Evolutionary conservation across 1,140 invertebrate species (phyloP).

Genomic region (Drosophila malerkotliana): DNA sequence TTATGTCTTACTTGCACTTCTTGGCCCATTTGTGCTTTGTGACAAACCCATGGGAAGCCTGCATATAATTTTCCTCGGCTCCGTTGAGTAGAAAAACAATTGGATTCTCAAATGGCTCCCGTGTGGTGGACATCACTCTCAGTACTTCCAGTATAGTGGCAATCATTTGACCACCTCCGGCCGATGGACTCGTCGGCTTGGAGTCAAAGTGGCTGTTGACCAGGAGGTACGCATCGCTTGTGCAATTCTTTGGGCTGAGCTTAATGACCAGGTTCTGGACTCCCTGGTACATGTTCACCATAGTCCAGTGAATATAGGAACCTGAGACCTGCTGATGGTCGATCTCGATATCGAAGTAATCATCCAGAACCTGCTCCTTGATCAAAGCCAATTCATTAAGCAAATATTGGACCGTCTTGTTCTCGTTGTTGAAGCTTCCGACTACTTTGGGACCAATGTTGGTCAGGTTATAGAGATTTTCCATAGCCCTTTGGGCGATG

Average conservation of each 20-base stretch:
- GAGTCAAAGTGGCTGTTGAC: conserved; percentile 98
- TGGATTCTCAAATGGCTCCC: conserved; percentile 67
- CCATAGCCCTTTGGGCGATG: neutral
- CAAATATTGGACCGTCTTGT: conserved; percentile 85
- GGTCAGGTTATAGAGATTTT: neutral
- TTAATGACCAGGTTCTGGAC: conserved; percentile 92
- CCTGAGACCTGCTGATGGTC: conserved; percentile 87
- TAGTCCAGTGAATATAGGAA: conserved; percentile 90
- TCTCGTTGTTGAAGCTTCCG: conserved; percentile 88
- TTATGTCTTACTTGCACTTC: conserved; percentile 84
- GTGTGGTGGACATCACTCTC: conserved; percentile 88
- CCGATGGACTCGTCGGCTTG: conserved; percentile 91
- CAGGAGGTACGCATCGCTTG: conserved; percentile 86
- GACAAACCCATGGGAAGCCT: conserved; percentile 97
- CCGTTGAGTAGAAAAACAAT: conserved; percentile 95
- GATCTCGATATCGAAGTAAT: conserved; percentile 68
- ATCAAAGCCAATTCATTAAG: conserved; percentile 82
- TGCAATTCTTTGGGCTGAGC: conserved; percentile 85
- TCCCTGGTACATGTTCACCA: conserved; percentile 89
- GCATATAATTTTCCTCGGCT: conserved; percentile 96
- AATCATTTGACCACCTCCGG: conserved; percentile 96
- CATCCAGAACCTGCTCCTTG: conserved; percentile 48
- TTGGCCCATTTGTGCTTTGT: conserved; percentile 95
- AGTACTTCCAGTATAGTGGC: conserved; percentile 96
- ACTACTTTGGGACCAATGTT: conserved; percentile 88